phyloP scores from a whole-genome alignment of 2,888 invertebrate genomes.

The Timema podura region DNA sequence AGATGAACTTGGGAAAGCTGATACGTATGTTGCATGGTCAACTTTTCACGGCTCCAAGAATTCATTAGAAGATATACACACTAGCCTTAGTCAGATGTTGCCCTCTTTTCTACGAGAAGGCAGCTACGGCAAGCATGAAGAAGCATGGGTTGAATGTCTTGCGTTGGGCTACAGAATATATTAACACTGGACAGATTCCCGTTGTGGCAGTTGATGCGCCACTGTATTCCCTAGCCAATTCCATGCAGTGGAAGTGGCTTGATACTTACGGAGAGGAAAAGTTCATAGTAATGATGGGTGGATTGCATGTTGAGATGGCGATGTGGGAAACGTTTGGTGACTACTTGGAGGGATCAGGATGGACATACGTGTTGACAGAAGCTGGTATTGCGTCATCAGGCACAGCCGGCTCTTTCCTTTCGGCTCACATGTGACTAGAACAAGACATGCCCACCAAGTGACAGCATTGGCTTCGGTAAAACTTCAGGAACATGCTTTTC shows the following conservation, averaged over 20 bases:
- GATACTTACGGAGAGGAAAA: constrained; percentile 8
- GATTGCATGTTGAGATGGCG: not conserved
- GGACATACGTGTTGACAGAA: not conserved
- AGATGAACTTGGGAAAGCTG: not conserved
- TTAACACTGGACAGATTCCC: not conserved
- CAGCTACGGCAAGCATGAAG: not conserved
- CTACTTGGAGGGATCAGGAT: not conserved
- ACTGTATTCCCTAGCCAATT: not conserved
- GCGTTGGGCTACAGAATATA: too few species aligned
- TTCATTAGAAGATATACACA: too few species aligned
- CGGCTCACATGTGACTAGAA: not conserved
- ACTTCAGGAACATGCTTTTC: not conserved
- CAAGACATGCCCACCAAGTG: constrained; percentile 2
- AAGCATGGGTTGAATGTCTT: not conserved
- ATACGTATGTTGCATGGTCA: too few species aligned
- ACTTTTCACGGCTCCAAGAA: too few species aligned
- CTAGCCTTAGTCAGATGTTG: not conserved
- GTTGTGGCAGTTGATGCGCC: not conserved
- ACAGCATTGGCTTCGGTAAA: not conserved
- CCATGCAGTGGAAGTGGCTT: not conserved
- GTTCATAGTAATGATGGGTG: not conserved
- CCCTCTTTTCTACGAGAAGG: not conserved
- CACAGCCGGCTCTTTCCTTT: not conserved
- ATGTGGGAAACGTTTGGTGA: not conserved
- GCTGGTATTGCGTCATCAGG: not conserved